Evolutionary conservation across 2,888 invertebrate species (phyloP), one percentile per base, ranked within the genome.

Genomic region (Meteorus colon): DNA sequence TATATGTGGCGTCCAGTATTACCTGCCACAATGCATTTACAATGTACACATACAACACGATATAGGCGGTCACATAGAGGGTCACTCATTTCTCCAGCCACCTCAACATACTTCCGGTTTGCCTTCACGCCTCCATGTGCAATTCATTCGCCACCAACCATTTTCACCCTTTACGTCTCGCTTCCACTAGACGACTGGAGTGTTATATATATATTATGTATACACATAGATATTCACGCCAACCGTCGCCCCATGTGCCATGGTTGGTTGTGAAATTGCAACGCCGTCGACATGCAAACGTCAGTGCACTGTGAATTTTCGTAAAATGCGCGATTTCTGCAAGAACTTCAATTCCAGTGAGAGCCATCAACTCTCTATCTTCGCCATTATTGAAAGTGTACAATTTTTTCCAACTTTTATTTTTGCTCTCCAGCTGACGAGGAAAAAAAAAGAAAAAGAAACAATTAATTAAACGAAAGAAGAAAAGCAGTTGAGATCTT

Each of bases 1-100:
- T 55, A 19, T 55, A 48, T 51, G 31, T 59, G 29, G 48, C 66
- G 69, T 72, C 63, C 34, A 59, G 71, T 82, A 81, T 80, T 80
- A 76, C 77, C 75, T 79, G 78, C 81, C 80, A 81, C 84, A 81
- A 82, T 84, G 81, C 82, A 81, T 83, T 84, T 82, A 80, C 80
- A 82, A 82, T 83, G 81, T 80, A 80, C 80, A 81, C 76, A 80
- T 60, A 75, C 71, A 59, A 77, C 80, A 81, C 81, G 81, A 80
- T 41, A 73, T 62, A 72, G 71, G 29, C 45, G n/a, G 65, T n/a
- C 27, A 48, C 55, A 75, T 65, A 75, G 70, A 65, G 41, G 75
- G 75, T 75, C 75, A 75, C 67, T 66, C 73, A 55, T 67, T 67
- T 73, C 51, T 66, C 73, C 51, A 55, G 27, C 59, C 29, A 55